These are phyloP conservation scores for rabbit (Oryctolagus cuniculus) DNA, from an alignment of 2,113 vertebrate species.

Conservation along the genomic window mOryCun1.1 NC_091432.1:83477001-83477500, in stretches of 20 bases:
- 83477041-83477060: not conserved
- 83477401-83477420: not conserved
- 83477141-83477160: not conserved
- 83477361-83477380: not conserved
- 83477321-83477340: not conserved
- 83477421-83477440: not conserved
- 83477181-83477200: not conserved
- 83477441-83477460: not conserved
- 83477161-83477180: not conserved
- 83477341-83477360: not conserved
- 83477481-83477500: not conserved
- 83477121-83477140: not conserved
- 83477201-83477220: not conserved
- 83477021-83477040: not conserved
- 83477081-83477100: not conserved
- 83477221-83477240: conserved; percentile 25
- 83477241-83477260: conserved; percentile 38
- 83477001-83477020: not conserved
- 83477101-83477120: not conserved
- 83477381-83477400: not conserved
- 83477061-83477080: not conserved
- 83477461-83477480: not conserved
- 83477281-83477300: not conserved
- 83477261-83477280: not conserved
- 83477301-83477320: not conserved